Evolutionary conservation across 2,888 invertebrate species (phyloP), one percentile per base, ranked within the genome.

Genomic region (Parnassius orleans): DNA sequence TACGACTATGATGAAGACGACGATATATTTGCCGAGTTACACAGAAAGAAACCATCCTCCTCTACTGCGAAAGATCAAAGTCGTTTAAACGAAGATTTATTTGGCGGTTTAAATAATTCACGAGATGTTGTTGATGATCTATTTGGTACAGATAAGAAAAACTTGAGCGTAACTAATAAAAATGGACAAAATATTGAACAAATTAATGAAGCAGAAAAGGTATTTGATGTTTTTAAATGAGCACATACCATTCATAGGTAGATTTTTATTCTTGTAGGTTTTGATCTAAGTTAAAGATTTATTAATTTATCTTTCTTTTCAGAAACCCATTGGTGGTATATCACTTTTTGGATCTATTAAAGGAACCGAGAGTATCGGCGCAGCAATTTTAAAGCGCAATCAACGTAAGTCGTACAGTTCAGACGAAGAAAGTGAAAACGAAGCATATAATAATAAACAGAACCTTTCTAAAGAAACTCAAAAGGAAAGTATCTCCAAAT

Each of bases 311-410:
- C n/a, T 44, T 44, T 55, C 10, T 64, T 75, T 72, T 44, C 83
- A 95, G 94, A 94, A 93, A 87, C 93, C 94, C 9, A 74, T 92
- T 5, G 94, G 94, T 2, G 94, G 93, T 1, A 92, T 93, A 55
- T 93, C 94, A 10, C 77, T 94, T 50, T 93, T 94, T 69, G 94
- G 93, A 1, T 71, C 78, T 2, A 86, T 80, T 58, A 80, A 83
- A 72, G 83, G 83, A 10, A 71, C 87, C 0, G 86, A 86, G 24
- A 88, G 78, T 61, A 89, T 91, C 9, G 90, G 89, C 0, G 86
- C 90, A 0, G 88, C 89, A 63, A 87, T 90, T 59, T 78, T 88
- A 66, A 81, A 83, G 65, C 75, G 88, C 9, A 82, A 84, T 58
- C 79, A 72, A 66, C 75, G 75, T n/a, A 83, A 81, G 72, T 76